Base-by-base conservation (phyloP, 2,888 invertebrate genomes). In the Nysson spinosus region DNA sequence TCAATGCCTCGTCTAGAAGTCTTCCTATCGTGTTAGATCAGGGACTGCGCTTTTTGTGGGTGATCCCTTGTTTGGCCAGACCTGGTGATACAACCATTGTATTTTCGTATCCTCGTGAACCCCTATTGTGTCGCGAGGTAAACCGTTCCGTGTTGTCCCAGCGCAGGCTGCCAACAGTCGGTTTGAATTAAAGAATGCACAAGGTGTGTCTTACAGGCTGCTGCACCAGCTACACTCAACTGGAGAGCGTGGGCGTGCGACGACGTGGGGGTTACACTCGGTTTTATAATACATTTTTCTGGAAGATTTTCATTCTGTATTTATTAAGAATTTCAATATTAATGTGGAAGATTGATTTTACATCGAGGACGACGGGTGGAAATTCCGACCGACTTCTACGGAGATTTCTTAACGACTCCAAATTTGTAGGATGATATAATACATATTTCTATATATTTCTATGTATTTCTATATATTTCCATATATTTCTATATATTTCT, bases 161-260 rank as follows among this genome's bases (percentile, higher is more conserved):
- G 28, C 22, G 6, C 43, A 7, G 26, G 1, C 43, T 11, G 19
- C 6, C 9, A 9, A 11, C 9, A 34, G 34, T 6, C 14, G 16
- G 39, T 22, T 42, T 11, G 19, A 20, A 26, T 34, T 16, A 43
- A 65, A 55, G 54, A 55, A 55, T 44, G 40, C 22, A 37, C 20
- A 55, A 65, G 64, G 62, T 65, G 64, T 54, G 64, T 32, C 64
- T 2, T 30, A 40, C 37, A 34, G 35, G 28, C 42, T 34, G 30
- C 40, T 56, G 56, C 56, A 62, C 49, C 56, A 50, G 49, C 56
- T 62, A 46, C 55, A 3, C 12, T n/a, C 30, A 4, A 5, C 24
- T 26, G 19, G 32, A 19, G 11, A 46, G 7, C 40, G 55, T 46
- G 55, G 30, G 46, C 24, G 57, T 51, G 16, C 14, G 20, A n/a